Base-by-base conservation (phyloP, 2,888 invertebrate genomes). In the Eupithecia subumbrata region DNA sequence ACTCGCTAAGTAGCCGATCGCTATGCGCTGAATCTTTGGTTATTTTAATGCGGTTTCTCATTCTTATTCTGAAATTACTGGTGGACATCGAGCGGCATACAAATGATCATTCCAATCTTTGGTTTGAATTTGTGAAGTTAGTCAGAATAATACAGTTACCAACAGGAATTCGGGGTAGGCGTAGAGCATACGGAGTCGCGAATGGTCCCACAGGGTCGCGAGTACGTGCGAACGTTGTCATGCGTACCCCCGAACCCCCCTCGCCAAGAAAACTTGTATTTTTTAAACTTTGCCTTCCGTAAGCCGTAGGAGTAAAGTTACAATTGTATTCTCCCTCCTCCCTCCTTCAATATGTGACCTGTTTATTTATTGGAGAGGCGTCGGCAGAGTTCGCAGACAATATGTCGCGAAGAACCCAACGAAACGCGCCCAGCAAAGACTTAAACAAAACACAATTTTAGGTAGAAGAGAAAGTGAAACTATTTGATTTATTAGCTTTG, bases 341-440 rank as follows among this genome's bases (percentile, higher is more conserved):
- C 92, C 91, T 75, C 92, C 90, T 93, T 92, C 94, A 94, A 94
- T 95, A 94, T 95, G 95, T 95, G 95, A 94, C 94, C 94, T 93
- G 95, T 90, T 94, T 94, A 94, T 94, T 94, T 95, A 95, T 94
- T 92, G 92, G 91, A 91, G 91, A 93, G 87, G 90, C 93, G 92
- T 90, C 91, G 93, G 89, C 88, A 87, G 92, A 93, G 93, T 93
- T 94, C 91, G 88, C 90, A 94, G 93, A 93, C 95, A 94, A 94
- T 92, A 94, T 94, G 94, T 94, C 93, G 94, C 91, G 89, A 88
- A 86, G 88, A 87, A 88, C 88, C 89, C 90, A 85, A 89, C 85
- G 88, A 86, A 90, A 90, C 90, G 89, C 90, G 84, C 84, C 82
- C 85, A 86, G 85, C 86, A 85, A 87, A 84, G 86, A 89, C 90